Conservation (phyloP, 2,797 vertebrate species). For the Ptychobarbus kaznakovi region DNA sequence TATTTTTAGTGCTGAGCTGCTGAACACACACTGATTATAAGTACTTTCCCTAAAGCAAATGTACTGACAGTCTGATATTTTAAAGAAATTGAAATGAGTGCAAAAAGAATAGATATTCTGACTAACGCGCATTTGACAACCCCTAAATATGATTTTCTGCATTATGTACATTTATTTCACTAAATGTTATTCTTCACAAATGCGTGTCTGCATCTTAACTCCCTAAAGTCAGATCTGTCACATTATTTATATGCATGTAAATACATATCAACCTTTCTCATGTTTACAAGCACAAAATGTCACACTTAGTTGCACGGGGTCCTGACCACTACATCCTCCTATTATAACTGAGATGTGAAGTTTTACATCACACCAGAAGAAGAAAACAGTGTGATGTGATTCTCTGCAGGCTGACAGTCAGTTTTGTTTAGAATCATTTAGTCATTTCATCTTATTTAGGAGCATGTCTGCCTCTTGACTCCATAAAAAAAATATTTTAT, state of each 20-base stretch:
- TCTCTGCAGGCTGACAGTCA: conserved; percentile 7
- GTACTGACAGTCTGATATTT: background rate
- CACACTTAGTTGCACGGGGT: background rate
- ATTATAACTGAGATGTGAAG: background rate
- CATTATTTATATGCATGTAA: background rate
- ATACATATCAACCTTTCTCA: background rate
- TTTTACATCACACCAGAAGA: conserved; percentile 8
- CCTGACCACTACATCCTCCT: background rate
- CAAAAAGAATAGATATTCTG: background rate
- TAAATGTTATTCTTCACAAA: background rate
- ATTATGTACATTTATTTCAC: background rate
- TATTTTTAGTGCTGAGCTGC: background rate
- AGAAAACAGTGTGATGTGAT: background rate
- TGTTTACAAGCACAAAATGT: background rate
- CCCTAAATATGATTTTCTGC: background rate
- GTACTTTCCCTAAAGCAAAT: background rate
- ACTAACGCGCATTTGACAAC: background rate
- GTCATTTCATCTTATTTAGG: conserved; percentile 31
- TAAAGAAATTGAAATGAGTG: background rate
- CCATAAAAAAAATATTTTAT: background rate
- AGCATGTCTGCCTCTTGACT: conserved; percentile 27
- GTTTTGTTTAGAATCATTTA: conserved; percentile 29
- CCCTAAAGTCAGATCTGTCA: background rate
- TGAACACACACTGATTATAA: background rate
- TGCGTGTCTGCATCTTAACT: background rate